These are phyloP conservation scores for Eulemur rufifrons DNA, from an alignment of 2,113 vertebrate genomes.

Conservation along the genomic window DNA sequence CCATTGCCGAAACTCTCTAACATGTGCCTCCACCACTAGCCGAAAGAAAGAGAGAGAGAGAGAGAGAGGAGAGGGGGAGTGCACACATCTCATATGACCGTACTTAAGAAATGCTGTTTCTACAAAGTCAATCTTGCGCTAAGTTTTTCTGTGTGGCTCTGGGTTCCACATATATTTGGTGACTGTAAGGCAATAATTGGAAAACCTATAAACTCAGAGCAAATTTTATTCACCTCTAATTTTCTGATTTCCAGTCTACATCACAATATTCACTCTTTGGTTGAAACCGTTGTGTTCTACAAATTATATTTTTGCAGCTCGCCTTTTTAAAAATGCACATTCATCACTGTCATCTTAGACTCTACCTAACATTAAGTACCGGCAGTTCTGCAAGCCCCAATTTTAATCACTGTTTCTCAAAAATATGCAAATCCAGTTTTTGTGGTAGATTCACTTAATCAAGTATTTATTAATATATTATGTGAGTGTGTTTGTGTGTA, in stretches of 20 bases:
- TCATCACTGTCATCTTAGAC: slow-evolving; percentile 15
- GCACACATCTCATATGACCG: too few relatives aligned
- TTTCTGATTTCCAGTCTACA: slow-evolving; percentile 16
- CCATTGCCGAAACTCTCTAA: background rate
- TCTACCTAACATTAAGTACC: background rate
- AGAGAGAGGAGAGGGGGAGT: too few relatives aligned
- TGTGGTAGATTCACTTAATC: background rate
- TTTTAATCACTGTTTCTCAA: slow-evolving; percentile 31
- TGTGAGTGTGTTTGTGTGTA: background rate
- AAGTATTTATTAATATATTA: background rate
- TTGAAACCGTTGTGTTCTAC: slow-evolving; percentile 13
- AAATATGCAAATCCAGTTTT: slow-evolving; percentile 10
- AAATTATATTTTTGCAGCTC: slow-evolving; percentile 46
- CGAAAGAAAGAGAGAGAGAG: background rate
- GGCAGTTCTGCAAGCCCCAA: background rate
- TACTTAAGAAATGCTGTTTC: background rate
- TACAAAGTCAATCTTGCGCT: background rate
- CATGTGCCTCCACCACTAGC: background rate
- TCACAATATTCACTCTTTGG: slow-evolving; percentile 1
- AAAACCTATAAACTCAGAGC: background rate
- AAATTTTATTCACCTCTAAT: slow-evolving; percentile 23
- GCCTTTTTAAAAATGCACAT: background rate
- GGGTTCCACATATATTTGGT: background rate
- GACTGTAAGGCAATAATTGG: background rate
- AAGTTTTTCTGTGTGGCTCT: background rate